Percentiles rank a stretch among this genome's conserved stretches.
These are phyloP conservation scores for Chelidonichthys spinosus DNA, from an alignment of 2,797 vertebrate species.

Conservation along the genomic window DNA sequence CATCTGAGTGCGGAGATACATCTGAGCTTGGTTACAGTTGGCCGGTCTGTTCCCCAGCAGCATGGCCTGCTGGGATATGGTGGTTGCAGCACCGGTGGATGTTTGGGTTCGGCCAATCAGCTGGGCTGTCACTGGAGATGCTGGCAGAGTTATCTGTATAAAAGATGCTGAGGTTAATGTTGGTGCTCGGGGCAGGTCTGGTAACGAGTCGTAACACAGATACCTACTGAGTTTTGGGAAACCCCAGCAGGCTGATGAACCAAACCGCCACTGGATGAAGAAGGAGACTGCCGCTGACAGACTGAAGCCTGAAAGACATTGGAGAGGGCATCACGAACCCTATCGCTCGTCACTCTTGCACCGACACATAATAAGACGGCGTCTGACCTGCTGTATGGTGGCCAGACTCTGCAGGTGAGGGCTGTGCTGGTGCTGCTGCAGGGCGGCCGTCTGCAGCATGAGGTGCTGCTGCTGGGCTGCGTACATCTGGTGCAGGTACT, in stretches of 20 bases:
- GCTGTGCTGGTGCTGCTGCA: conserved; percentile 91
- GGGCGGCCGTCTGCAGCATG: conserved; percentile 92
- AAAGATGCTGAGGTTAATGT: conserved; percentile 4
- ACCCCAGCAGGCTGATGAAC: conserved; percentile 88
- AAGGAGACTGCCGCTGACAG: conserved; percentile 87
- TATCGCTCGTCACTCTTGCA: neutral
- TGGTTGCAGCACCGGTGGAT: conserved; percentile 85
- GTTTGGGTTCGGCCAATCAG: conserved; percentile 90
- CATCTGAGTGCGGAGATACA: conserved; percentile 97
- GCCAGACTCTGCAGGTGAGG: conserved; percentile 90
- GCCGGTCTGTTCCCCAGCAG: conserved; percentile 91
- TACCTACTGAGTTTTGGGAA: conserved; percentile 90
- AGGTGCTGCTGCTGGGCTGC: conserved; percentile 95
- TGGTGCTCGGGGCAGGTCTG: neutral
- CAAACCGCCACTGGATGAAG: conserved; percentile 87
- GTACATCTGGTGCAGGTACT: conserved; percentile 97
- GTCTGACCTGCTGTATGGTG: conserved; percentile 87
- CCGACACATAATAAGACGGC: neutral
- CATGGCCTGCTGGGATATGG: conserved; percentile 93
- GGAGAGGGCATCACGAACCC: conserved; percentile 56
- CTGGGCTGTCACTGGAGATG: conserved; percentile 90
- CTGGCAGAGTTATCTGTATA: conserved; percentile 89
- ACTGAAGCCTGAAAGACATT: conserved; percentile 86
- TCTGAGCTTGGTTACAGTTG: conserved; percentile 94
- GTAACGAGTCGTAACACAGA: neutral